Evolutionary conservation across 2,888 invertebrate species (phyloP), one percentile per base, ranked within the genome.

Genomic region (Harpagoxenus sublaevis): DNA sequence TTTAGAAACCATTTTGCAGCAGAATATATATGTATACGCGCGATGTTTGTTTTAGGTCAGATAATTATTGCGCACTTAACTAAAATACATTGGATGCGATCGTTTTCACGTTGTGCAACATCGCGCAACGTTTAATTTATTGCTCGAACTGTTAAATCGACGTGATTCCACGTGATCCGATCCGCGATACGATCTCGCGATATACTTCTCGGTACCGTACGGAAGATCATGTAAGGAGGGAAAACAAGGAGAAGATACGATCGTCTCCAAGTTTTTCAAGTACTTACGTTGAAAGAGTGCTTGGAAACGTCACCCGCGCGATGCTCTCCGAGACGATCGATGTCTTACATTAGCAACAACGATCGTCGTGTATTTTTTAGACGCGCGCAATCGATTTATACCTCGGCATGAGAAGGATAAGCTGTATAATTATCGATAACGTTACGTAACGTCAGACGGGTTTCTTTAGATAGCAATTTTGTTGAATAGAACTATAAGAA

Each of bases 121-220:
- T 45, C 63, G 85, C 70, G 1, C 90, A 91, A 91, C 90, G 92
- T 89, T 93, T 92, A 92, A 93, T 93, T 92, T 93, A 93, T 93
- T 85, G 91, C 84, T 86, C 89, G 89, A 90, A 93, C 91, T 91
- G 88, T 71, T 91, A 92, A 92, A 91, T 85, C 87, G 92, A 86
- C 86, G 75, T 63, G 83, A 91, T 84, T 68, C 75, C 35, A 65
- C 23, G 83, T 82, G 86, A 86, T 89, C 73, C 77, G 57, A 48
- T 57, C 1, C 31, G 39, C 39, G 65, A 89, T 87, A 79, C 42
- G 48, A 83, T 84, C 85, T 83, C 55, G 68, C 66, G 75, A 57
- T 62, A 57, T 51, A 60, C 83, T 86, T 86, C 35, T 35, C 68
- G 62, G 45, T 53, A 73, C 55, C 51, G 62, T 35, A 79, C 74